Evolutionary conservation across 2,113 vertebrate species (phyloP).

Genomic region (Natator depressus): DNA sequence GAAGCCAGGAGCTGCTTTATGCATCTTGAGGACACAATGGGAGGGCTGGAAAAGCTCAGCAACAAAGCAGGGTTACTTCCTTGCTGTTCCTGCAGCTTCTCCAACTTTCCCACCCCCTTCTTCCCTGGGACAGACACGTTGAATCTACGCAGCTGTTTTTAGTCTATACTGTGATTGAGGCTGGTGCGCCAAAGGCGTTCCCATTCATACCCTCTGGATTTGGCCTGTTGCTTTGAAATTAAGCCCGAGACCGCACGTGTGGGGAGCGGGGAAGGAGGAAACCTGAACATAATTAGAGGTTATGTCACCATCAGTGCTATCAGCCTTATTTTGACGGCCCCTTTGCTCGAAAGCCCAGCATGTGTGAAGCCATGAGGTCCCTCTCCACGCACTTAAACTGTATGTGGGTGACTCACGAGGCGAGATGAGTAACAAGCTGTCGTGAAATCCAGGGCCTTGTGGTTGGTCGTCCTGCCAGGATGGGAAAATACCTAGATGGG

Average conservation of each 20-base stretch:
- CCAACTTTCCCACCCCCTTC: background rate
- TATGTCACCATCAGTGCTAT: background rate
- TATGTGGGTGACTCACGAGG: background rate
- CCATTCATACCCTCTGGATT: background rate
- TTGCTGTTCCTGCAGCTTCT: background rate
- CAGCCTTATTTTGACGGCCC: background rate
- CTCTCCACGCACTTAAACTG: background rate
- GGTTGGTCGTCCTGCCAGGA: conserved; percentile 61
- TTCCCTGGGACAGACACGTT: background rate
- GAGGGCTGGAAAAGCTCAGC: background rate
- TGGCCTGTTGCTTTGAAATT: conserved; percentile 23
- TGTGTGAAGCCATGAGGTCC: background rate
- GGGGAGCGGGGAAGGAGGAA: background rate
- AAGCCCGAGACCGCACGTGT: background rate
- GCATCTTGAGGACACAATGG: conserved; percentile 41
- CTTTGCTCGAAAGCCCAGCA: accelerated
- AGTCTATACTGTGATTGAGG: background rate
- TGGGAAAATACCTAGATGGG: conserved; percentile 58
- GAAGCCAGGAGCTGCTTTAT: conserved; percentile 25
- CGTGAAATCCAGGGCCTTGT: background rate
- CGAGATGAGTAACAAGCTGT: background rate
- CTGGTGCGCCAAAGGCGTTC: background rate
- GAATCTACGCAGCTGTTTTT: background rate
- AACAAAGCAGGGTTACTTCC: background rate
- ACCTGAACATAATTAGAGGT: background rate